A percentile compares a stretch with the other conserved stretches of the same genome.
These are phyloP conservation scores for Mus caroli DNA, from an alignment of 2,797 vertebrate genomes.

Conservation along the genomic window DNA sequence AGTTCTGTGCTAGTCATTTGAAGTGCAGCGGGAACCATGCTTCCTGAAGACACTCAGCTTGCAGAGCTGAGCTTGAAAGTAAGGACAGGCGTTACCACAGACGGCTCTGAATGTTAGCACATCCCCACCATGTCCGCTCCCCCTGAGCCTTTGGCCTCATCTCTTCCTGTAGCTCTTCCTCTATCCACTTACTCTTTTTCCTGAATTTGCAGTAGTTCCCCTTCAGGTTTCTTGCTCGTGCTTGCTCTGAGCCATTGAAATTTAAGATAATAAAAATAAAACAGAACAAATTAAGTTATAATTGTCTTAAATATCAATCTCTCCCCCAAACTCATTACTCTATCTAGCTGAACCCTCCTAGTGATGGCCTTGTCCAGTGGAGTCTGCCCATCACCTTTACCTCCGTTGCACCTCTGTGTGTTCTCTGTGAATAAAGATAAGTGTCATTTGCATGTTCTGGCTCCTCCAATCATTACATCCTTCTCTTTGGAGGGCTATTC, in stretches of 20 bases:
- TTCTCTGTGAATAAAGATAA: not conserved
- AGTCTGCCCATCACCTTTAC: too few species aligned
- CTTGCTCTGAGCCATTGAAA: constrained; percentile 8
- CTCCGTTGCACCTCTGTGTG: not conserved
- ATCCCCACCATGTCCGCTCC: not conserved
- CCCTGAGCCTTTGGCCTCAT: not conserved
- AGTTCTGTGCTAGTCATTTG: not conserved
- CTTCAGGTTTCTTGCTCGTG: not conserved
- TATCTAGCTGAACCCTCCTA: not conserved
- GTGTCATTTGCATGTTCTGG: not conserved
- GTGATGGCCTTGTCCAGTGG: not conserved
- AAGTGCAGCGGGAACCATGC: not conserved
- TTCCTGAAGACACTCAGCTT: not conserved
- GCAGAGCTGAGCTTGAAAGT: not conserved
- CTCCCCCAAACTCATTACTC: not conserved
- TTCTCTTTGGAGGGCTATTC: not conserved
- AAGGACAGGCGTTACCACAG: not conserved
- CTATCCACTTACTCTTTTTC: not conserved
- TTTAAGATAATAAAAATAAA: not conserved
- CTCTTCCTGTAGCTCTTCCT: not conserved
- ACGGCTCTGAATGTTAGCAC: not conserved
- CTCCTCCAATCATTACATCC: not conserved
- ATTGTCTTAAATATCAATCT: not conserved
- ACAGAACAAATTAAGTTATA: constrained; percentile 2
- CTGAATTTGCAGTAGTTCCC: not conserved